Conservation (phyloP, 2,888 invertebrate genomes). For the Cinara cedri region DNA sequence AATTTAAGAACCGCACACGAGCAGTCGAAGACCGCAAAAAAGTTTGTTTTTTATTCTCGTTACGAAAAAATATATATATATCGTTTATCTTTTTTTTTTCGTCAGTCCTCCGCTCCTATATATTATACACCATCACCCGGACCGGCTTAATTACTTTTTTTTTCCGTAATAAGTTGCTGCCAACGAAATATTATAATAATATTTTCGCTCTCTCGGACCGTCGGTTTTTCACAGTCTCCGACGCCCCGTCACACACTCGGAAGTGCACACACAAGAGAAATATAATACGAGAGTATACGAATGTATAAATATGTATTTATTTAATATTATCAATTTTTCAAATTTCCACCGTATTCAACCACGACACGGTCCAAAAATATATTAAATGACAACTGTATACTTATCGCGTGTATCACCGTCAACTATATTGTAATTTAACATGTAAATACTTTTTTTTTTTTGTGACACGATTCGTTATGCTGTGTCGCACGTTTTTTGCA, state of each 20-base stretch:
- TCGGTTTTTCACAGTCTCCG: background rate
- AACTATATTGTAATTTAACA: too few relatives aligned
- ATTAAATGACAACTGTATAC: background rate
- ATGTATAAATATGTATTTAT: too few relatives aligned
- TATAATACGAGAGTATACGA: too few relatives aligned
- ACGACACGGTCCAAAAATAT: background rate
- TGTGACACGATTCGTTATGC: too few relatives aligned
- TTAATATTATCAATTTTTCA: slow-evolving; percentile 21
- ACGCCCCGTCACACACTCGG: background rate
- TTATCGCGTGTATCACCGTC: too few relatives aligned
- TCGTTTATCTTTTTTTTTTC: slow-evolving; percentile 51
- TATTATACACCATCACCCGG: slow-evolving; percentile 43
- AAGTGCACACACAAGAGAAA: background rate
- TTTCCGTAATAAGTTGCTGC: slow-evolving; percentile 35
- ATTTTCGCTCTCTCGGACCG: slow-evolving; percentile 8
- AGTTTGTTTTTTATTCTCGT: slow-evolving; percentile 33
- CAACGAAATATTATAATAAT: slow-evolving; percentile 46
- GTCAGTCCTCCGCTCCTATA: background rate
- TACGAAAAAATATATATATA: slow-evolving; percentile 38
- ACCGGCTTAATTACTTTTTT: slow-evolving; percentile 56
- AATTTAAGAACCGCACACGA: slow-evolving; percentile 58
- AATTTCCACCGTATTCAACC: background rate
- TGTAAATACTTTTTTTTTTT: too few relatives aligned
- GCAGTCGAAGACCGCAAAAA: slow-evolving; percentile 51
- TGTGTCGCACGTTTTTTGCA: too few relatives aligned